Evolutionary conservation across 2,113 vertebrate species (phyloP).

Genomic region (Macroglossus sobrinus): DNA sequence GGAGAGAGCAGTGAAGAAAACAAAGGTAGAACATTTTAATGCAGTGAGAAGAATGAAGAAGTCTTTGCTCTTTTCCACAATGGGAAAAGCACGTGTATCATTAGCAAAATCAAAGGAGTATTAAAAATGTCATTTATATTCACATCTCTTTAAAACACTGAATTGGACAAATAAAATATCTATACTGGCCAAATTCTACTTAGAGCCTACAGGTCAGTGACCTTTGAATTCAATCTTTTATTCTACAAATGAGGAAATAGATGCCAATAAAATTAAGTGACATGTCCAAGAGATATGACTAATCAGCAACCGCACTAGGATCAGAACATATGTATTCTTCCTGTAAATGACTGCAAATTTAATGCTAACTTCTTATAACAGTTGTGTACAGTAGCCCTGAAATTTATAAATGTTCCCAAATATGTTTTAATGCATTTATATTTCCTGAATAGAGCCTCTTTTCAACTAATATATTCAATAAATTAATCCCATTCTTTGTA

Average conservation of each 20-base stretch:
- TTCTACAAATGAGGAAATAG: background rate
- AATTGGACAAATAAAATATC: background rate
- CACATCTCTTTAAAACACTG: background rate
- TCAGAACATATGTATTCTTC: background rate
- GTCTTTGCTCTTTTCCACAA: background rate
- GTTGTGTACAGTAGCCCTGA: background rate
- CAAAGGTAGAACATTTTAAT: background rate
- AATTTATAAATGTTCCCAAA: constrained; percentile 12
- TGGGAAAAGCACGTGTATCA: background rate
- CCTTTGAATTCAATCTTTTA: background rate
- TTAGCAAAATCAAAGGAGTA: background rate
- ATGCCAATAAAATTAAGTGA: background rate
- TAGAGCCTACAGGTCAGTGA: background rate
- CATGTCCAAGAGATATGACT: background rate
- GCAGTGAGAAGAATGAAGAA: background rate
- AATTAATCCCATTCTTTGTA: constrained; percentile 36
- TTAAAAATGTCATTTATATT: background rate
- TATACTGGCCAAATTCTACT: background rate
- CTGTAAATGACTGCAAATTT: background rate
- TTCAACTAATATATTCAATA: background rate
- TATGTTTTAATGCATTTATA: constrained; percentile 20
- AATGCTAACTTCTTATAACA: background rate
- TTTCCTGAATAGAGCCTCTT: background rate
- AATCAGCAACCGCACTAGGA: background rate
- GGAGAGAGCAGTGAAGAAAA: background rate